Percentiles rank a stretch among this genome's conserved stretches.
Conservation (phyloP, 2,888 invertebrate genomes). For the Schizotus pectinicornis region DNA sequence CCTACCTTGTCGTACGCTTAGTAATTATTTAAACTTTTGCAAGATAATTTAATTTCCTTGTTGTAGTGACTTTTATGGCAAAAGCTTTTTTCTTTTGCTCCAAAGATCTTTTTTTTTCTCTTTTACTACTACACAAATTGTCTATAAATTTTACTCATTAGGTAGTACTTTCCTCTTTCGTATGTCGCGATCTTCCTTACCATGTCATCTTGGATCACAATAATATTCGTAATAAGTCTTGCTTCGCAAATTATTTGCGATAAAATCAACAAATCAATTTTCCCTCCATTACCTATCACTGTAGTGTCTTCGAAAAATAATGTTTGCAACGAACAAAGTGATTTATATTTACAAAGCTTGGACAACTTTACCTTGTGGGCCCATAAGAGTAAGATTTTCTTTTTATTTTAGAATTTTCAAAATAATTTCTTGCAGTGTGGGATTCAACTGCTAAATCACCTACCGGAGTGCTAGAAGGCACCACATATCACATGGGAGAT, state of each 20-base stretch:
- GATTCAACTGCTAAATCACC: constrained; percentile 66
- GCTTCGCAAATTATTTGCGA: background rate
- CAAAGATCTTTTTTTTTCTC: too few species aligned
- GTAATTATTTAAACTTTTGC: too few species aligned
- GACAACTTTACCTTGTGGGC: constrained; percentile 66
- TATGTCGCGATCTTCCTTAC: too few species aligned
- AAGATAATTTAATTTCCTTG: too few species aligned
- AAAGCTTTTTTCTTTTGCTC: too few species aligned
- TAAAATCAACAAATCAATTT: constrained; percentile 31
- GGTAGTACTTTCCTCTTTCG: too few species aligned
- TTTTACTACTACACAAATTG: too few species aligned
- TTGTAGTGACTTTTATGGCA: too few species aligned
- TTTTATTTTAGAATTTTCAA: background rate
- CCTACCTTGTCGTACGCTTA: too few species aligned
- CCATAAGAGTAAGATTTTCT: constrained; percentile 63
- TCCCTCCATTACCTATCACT: constrained; percentile 45
- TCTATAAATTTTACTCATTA: too few species aligned
- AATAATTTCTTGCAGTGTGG: constrained; percentile 60
- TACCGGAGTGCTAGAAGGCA: constrained; percentile 63
- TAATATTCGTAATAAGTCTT: too few species aligned
- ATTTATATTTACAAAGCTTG: constrained; percentile 48
- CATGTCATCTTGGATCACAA: too few species aligned
- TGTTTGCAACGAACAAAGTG: constrained; percentile 45
- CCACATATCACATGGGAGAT: constrained; percentile 65
- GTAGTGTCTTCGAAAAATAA: constrained; percentile 41